A percentile compares a stretch with the other conserved stretches of the same genome.
phyloP scores from a whole-genome alignment of 2,113 vertebrate genomes.

The Zosterops pallidus region DNA sequence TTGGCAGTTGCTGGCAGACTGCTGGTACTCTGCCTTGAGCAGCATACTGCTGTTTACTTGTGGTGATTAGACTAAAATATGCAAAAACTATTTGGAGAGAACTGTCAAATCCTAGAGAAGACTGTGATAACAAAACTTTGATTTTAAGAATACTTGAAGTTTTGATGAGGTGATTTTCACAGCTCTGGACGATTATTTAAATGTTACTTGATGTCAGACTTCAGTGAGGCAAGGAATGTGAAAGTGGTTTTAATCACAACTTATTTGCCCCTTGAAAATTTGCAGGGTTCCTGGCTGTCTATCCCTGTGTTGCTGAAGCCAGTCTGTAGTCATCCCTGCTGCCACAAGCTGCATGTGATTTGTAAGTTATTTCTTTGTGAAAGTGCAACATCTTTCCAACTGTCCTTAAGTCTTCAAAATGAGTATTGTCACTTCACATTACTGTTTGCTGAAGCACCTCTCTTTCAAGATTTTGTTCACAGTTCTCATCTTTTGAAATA shows the following conservation, averaged over 20 bases:
- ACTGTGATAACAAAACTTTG: background rate
- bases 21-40: background rate
- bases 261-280: background rate
- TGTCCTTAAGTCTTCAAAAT: background rate
- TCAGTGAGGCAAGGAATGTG: background rate
- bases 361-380: background rate
- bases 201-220: background rate
- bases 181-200: background rate
- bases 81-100: background rate
- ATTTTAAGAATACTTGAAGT: background rate
- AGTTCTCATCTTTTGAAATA: background rate
- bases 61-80: background rate
- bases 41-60: background rate
- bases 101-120: background rate
- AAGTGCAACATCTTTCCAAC: background rate
- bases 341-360: background rate
- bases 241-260: background rate
- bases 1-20: background rate
- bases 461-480: background rate
- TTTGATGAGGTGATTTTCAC: background rate
- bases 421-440: background rate
- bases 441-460: background rate
- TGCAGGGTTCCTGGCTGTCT: background rate
- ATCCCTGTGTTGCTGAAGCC: background rate
- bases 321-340: background rate